Base-by-base conservation (phyloP, 2,888 invertebrate genomes). In the Thera obeliscata region DNA sequence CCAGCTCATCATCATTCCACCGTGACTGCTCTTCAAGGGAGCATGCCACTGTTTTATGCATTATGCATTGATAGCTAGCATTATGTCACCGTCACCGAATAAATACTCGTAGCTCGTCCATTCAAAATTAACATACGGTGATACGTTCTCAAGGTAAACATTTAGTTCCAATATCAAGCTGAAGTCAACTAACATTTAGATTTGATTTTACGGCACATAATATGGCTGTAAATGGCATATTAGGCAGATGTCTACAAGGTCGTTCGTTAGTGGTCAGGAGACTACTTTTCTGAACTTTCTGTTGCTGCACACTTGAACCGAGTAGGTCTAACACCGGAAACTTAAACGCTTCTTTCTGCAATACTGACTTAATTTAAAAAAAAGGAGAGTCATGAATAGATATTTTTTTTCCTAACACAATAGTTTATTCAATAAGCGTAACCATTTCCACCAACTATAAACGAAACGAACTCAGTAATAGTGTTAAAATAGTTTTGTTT, bases 1-100 rank as follows among this genome's bases (percentile, higher is more conserved):
- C 74, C 77, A 70, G 61, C 73, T 73, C 66, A 62, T 75, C 71
- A 66, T 57, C 66, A 72, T 74, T 77, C 71, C 71, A 73, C 67
- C 69, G 69, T 75, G 67, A 67, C 70, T 71, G 56, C 74, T 73
- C 70, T 67, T 68, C 68, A 70, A 71, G 67, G 62, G 69, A 54
- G 72, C 70, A 74, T 68, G 7, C 2, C 43, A 9, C 72, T 74
- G 70, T 71, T 65, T 64, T 41, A 72, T 74, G 74, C 75, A 75
- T 74, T 73, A 75, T 75, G 75, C 74, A 75, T 69, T 71, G 71
- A 70, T 66, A 70, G 70, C 72, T 62, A 65, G 64, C 73, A 68
- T 68, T 75, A 70, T 67, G 63, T 66, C 70, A 68, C 67, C 60
- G 68, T 57, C 61, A 56, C 62, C 66, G 70, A 62, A 66, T 71